Evolutionary conservation across 2,113 vertebrate genomes (phyloP).

Genomic region (Morone saxatilis): DNA sequence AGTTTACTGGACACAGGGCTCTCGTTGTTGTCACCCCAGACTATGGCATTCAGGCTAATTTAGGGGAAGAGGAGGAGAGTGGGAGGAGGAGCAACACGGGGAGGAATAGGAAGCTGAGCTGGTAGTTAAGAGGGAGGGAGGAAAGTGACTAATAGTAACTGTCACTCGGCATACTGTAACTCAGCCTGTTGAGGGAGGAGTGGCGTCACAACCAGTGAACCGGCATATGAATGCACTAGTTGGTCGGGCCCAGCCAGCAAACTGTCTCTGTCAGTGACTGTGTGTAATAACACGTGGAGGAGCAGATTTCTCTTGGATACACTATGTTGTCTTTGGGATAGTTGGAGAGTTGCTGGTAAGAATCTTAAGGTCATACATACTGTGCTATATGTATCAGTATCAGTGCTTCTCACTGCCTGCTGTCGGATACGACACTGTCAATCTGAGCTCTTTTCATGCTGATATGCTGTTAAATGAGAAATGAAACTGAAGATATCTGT

Average conservation of each 20-base stretch:
- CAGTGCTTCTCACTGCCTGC: background rate
- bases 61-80: conserved; percentile 80
- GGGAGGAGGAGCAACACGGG: conserved; percentile 61
- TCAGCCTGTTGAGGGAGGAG: conserved; percentile 50
- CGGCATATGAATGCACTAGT: conserved; percentile 50
- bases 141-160: conserved; percentile 80
- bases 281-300: conserved; percentile 53
- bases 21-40: conserved; percentile 75
- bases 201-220: conserved; percentile 62
- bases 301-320: conserved; percentile 53
- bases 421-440: background rate
- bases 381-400: background rate
- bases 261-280: conserved; percentile 29
- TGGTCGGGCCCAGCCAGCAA: conserved; percentile 13
- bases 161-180: conserved; percentile 62
- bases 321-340: conserved; percentile 69
- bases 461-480: conserved; percentile 6
- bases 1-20: conserved; percentile 66
- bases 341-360: conserved; percentile 67
- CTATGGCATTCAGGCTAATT: conserved; percentile 71
- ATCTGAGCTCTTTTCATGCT: background rate
- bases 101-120: conserved; percentile 71
- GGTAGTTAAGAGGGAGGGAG: conserved; percentile 54
- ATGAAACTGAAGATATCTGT: conserved; percentile 2
- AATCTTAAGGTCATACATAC: conserved; percentile 13